Conservation (phyloP, 23 tunicate species). For the Corella eumyota region DNA sequence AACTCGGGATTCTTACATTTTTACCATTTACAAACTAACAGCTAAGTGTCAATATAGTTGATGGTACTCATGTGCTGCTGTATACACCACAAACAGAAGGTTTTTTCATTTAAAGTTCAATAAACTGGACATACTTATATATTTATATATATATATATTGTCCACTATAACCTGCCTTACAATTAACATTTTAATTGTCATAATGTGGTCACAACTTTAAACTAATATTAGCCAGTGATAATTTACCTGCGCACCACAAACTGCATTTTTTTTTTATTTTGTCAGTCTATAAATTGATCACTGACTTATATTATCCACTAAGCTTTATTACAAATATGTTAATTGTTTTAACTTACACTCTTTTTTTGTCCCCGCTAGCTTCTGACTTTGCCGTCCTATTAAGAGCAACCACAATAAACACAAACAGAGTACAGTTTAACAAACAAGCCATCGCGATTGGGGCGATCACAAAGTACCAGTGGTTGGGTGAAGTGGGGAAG, state of each 20-base stretch:
- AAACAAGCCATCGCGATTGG: conserved; percentile 12
- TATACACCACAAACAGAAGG: not conserved
- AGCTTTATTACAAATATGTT: not conserved
- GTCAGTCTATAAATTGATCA: not conserved
- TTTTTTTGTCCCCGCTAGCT: no score
- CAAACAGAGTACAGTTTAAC: conserved; percentile 3
- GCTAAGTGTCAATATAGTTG: not conserved
- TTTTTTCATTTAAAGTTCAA: no score
- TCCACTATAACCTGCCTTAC: no score
- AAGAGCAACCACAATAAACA: conserved; percentile 1
- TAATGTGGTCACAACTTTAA: no score
- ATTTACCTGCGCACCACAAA: not conserved
- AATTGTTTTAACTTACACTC: not conserved
- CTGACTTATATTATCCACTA: no score
- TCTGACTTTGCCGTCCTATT: not conserved
- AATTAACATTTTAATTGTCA: no score
- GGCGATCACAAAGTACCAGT: conserved; percentile 3
- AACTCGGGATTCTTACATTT: no score
- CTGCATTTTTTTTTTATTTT: not conserved
- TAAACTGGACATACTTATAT: no score
- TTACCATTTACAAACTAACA: not conserved
- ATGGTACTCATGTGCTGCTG: not conserved
- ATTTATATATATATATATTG: no score
- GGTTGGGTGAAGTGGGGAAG: conserved; percentile 2
- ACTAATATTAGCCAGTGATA: no score